Evolutionary conservation across 2,888 invertebrate genomes (phyloP).

Genomic region (Erannis defoliaria): DNA sequence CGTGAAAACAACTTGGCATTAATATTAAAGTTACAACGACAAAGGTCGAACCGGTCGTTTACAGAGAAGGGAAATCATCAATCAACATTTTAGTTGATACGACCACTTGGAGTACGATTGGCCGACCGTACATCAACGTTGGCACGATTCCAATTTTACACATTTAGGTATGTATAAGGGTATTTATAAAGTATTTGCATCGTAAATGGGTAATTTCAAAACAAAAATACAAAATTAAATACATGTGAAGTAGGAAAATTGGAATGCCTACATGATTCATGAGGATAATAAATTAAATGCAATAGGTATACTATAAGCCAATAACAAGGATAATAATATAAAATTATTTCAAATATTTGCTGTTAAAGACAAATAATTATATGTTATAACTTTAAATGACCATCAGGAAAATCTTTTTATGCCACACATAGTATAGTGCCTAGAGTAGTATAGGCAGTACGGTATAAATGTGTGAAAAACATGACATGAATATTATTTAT

Average conservation of each 20-base stretch:
- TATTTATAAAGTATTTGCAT: conserved; percentile 1
- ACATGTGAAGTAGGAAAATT: conserved; percentile 33
- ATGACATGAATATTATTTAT: too few relatives aligned
- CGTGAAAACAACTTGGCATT: conserved; percentile 53
- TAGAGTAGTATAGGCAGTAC: background rate
- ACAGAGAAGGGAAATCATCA: conserved; percentile 72
- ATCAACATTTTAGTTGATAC: conserved; percentile 78
- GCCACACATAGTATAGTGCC: background rate
- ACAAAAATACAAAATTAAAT: background rate
- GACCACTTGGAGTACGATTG: conserved; percentile 78
- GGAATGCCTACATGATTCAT: background rate
- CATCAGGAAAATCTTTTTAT: too few relatives aligned
- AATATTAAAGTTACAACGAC: conserved; percentile 59
- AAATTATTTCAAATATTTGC: conserved; percentile 9
- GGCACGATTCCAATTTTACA: conserved; percentile 70
- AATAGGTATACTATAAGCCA: conserved; percentile 8
- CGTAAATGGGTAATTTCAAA: too few relatives aligned
- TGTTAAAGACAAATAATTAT: background rate
- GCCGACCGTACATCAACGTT: conserved; percentile 71
- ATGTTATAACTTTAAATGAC: too few relatives aligned
- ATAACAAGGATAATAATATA: conserved; percentile 19
- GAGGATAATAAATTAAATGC: conserved; percentile 21
- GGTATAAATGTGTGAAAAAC: too few relatives aligned
- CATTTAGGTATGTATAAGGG: background rate
- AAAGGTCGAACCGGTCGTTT: conserved; percentile 69